Evolutionary conservation across 92 coral and sea anemone species (phyloP).

Genomic region (Chrysogorgia sp.): DNA sequence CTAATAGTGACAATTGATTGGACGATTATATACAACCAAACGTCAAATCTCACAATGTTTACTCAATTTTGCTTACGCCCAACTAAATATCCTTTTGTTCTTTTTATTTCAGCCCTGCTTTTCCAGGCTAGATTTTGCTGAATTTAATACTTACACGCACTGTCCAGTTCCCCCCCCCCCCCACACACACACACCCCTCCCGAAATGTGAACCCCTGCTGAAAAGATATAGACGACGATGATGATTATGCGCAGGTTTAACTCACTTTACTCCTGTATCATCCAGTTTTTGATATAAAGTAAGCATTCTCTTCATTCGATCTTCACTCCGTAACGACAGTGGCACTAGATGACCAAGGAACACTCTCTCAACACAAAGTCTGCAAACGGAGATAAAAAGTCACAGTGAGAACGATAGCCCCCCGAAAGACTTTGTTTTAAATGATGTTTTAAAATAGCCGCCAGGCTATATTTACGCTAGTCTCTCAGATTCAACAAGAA

Average conservation of each 20-base stretch:
- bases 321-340: constrained; percentile 73
- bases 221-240: constrained; percentile 11
- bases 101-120: too few species aligned
- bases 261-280: constrained; percentile 69
- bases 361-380: constrained; percentile 88
- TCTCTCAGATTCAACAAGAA: too few species aligned
- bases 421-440: too few species aligned
- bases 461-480: too few species aligned
- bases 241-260: background rate
- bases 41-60: too few species aligned
- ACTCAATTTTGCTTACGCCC: too few species aligned
- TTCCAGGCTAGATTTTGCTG: too few species aligned
- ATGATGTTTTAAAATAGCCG: too few species aligned
- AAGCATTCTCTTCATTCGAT: constrained; percentile 78
- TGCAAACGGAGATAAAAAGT: constrained; percentile 3
- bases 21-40: too few species aligned
- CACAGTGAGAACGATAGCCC: background rate
- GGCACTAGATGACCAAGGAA: constrained; percentile 91
- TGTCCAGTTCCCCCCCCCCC: background rate
- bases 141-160: too few species aligned
- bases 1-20: too few species aligned
- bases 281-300: constrained; percentile 74
- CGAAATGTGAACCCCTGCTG: constrained; percentile 45
- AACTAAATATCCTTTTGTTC: too few species aligned
- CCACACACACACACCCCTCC: constrained; percentile 27